Percentiles rank a stretch among this genome's conserved stretches.
Evolutionary conservation across 2,888 invertebrate species (phyloP).

Genomic region (Yponomeuta malinellus): DNA sequence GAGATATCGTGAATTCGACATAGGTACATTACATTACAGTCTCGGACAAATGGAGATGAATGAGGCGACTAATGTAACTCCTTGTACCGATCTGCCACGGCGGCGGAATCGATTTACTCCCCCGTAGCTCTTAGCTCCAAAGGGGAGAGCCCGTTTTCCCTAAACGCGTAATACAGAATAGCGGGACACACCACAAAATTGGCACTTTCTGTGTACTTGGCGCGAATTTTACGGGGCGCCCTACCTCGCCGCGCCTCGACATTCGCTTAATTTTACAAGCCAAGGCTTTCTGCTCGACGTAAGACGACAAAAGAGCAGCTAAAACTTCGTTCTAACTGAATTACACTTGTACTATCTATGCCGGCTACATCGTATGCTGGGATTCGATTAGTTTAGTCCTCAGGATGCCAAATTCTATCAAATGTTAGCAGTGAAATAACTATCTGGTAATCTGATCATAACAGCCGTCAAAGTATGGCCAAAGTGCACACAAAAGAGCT

Average conservation of each 20-base stretch:
- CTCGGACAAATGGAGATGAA: constrained; percentile 38
- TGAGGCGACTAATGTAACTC: constrained; percentile 20
- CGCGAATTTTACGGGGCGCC: not conserved
- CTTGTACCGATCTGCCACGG: not conserved
- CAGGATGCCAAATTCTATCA: too few relatives aligned
- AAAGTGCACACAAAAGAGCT: too few relatives aligned
- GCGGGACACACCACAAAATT: not conserved
- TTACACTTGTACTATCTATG: not conserved
- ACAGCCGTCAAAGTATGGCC: too few relatives aligned
- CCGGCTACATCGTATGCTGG: too few relatives aligned
- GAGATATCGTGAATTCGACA: too few relatives aligned
- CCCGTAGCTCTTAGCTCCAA: not conserved
- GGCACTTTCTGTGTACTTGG: not conserved
- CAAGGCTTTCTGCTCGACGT: not conserved
- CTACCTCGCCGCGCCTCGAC: not conserved
- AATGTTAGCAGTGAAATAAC: too few relatives aligned
- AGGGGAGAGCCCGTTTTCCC: not conserved
- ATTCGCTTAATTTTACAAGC: not conserved
- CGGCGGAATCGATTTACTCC: not conserved
- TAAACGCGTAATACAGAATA: not conserved
- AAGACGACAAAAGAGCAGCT: not conserved
- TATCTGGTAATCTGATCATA: too few relatives aligned
- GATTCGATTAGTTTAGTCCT: too few relatives aligned
- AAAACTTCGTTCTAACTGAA: too few relatives aligned
- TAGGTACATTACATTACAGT: constrained; percentile 22